phyloP scores from a whole-genome alignment of 1,140 invertebrate species.

The Cotesia glomerata region DNA sequence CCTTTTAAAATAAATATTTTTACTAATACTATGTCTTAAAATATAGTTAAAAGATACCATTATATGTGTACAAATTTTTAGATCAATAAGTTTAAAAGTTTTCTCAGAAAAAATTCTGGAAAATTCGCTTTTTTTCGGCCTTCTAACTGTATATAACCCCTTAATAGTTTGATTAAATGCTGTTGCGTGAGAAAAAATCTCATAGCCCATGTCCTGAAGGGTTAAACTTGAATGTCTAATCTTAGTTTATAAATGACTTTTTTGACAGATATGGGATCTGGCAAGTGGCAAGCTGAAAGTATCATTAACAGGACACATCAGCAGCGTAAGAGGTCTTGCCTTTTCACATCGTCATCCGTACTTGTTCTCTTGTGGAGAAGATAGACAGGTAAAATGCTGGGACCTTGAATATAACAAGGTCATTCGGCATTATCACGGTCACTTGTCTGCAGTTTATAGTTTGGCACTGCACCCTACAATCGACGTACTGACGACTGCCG shows the following conservation, averaged over 20 bases:
- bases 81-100: no score
- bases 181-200: no score
- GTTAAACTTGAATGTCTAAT: no score
- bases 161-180: no score
- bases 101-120: no score
- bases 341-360: conserved; percentile 96
- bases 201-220: no score
- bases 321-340: conserved; percentile 92
- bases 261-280: conserved; percentile 91
- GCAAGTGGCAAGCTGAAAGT: conserved; percentile 94
- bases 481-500: conserved; percentile 93
- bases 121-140: no score
- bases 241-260: neutral
- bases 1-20: no score
- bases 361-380: conserved; percentile 98
- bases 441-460: conserved; percentile 95
- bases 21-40: no score
- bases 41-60: no score
- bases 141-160: no score
- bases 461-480: conserved; percentile 94
- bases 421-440: conserved; percentile 98
- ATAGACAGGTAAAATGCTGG: conserved; percentile 99
- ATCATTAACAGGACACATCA: conserved; percentile 98
- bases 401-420: conserved; percentile 99
- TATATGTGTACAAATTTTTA: no score